A percentile compares a stretch with the other conserved stretches of the same genome.
phyloP scores from a whole-genome alignment of 2,797 vertebrate species.

The Eulemur rubriventer region DNA sequence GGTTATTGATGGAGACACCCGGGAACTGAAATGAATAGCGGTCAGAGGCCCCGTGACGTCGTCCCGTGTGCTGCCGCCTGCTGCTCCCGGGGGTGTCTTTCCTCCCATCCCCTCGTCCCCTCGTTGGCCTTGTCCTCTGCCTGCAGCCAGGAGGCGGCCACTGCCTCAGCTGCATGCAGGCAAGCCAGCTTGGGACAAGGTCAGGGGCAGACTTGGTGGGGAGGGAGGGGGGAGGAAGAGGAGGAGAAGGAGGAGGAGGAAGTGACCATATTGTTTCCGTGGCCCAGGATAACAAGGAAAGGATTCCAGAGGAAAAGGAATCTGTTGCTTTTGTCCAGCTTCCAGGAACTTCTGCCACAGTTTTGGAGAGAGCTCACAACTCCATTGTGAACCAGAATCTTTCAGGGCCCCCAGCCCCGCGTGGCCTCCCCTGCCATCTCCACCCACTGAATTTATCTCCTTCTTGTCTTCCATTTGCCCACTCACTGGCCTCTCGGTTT shows the following conservation, averaged over 20 bases:
- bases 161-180: background rate
- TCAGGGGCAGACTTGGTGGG: conserved; percentile 65
- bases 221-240: background rate
- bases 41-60: conserved; percentile 76
- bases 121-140: conserved; percentile 71
- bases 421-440: background rate
- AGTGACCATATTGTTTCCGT: conserved; percentile 27
- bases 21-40: conserved; percentile 72
- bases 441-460: background rate
- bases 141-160: conserved; percentile 41
- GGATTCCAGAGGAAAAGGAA: background rate
- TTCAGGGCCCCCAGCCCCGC: background rate
- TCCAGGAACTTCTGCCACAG: conserved; percentile 29
- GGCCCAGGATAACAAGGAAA: background rate
- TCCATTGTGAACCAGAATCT: background rate
- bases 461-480: background rate
- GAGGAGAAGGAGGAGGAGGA: background rate
- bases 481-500: background rate
- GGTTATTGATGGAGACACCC: conserved; percentile 76
- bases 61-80: conserved; percentile 67
- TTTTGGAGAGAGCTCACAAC: background rate
- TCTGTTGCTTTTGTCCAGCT: conserved; percentile 58
- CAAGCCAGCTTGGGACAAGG: conserved; percentile 73
- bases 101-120: conserved; percentile 67
- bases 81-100: conserved; percentile 67